phyloP scores from a whole-genome alignment of 2,888 invertebrate species.

The Ceramica pisi region DNA sequence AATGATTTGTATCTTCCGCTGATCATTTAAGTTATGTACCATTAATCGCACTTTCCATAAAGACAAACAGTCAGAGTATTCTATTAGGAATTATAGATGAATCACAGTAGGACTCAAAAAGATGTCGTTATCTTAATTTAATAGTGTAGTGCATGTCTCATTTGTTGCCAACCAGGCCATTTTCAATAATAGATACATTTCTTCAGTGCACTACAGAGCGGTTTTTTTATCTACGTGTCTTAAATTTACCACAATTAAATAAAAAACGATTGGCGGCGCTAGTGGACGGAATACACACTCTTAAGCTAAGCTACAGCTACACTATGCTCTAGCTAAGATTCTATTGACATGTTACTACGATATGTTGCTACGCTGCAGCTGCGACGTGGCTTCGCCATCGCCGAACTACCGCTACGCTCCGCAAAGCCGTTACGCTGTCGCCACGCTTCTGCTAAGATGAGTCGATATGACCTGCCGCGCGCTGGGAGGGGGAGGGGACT shows the following conservation, averaged over 20 bases:
- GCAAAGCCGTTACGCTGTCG: not conserved
- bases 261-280: too few relatives aligned
- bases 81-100: not conserved
- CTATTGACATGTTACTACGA: not conserved
- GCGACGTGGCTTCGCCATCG: not conserved
- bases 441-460: not conserved
- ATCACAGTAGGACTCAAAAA: not conserved
- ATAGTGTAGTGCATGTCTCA: not conserved
- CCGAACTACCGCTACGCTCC: not conserved
- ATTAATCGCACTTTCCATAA: slow-evolving; percentile 1
- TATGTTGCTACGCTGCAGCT: not conserved
- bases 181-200: too few relatives aligned
- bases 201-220: too few relatives aligned
- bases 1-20: slow-evolving; percentile 13
- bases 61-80: not conserved
- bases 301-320: too few relatives aligned
- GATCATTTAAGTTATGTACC: too few relatives aligned
- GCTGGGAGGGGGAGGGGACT: too few relatives aligned
- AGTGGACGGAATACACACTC: too few relatives aligned
- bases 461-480: not conserved
- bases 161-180: not conserved
- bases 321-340: not conserved
- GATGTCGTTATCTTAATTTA: not conserved
- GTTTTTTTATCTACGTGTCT: too few relatives aligned
- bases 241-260: too few relatives aligned